phyloP scores from a whole-genome alignment of 1,140 invertebrate species.

The Meloidogyne hapla region DNA sequence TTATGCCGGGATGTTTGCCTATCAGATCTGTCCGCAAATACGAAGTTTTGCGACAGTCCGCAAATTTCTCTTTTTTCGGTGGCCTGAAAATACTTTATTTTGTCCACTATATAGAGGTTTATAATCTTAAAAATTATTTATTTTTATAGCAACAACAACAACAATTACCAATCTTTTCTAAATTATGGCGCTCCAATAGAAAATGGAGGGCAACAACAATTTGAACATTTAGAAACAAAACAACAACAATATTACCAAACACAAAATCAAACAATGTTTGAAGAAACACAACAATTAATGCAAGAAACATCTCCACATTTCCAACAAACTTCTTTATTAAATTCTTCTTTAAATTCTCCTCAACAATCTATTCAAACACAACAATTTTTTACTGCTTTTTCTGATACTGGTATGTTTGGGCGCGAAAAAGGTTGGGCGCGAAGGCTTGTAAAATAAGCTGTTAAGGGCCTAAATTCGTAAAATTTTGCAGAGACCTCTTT shows the following conservation, averaged over 20 bases:
- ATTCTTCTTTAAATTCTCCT: not conserved
- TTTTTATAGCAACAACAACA: not conserved
- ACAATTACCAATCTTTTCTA: not conserved
- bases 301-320: not conserved
- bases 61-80: no score
- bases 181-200: not conserved
- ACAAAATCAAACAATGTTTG: not conserved
- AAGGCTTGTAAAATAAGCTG: not conserved
- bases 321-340: not conserved
- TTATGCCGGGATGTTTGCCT: no score
- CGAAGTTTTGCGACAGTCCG: no score
- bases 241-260: not conserved
- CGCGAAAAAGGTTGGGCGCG: not conserved
- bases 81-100: no score
- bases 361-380: not conserved
- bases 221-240: not conserved
- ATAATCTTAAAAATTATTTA: no score
- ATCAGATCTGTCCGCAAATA: no score
- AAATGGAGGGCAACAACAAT: not conserved
- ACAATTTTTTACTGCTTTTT: not conserved
- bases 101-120: no score
- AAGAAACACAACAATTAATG: conserved; percentile 5
- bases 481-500: not conserved
- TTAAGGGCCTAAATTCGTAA: not conserved
- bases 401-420: not conserved